phyloP scores from a whole-genome alignment of 2,888 invertebrate species.

The Drosophila hamatofila region DNA sequence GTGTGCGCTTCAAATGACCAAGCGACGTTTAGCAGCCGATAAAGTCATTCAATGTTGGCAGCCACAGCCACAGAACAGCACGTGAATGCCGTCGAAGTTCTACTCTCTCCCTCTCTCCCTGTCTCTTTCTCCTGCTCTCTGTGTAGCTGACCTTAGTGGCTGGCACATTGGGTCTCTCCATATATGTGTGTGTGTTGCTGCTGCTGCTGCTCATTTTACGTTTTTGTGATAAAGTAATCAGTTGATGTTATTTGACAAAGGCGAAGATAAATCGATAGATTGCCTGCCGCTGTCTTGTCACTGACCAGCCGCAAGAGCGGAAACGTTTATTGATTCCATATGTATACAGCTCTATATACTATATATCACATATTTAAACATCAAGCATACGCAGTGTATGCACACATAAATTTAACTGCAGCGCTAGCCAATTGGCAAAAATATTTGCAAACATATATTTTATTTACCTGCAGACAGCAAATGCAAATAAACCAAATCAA shows the following conservation, averaged over 20 bases:
- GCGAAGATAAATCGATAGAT: constrained; percentile 71
- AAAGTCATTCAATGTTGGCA: constrained; percentile 76
- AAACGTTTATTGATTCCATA: constrained; percentile 64
- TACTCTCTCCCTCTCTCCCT: constrained; percentile 1
- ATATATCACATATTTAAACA: constrained; percentile 1
- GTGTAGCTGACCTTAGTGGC: constrained; percentile 11
- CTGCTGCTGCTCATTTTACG: constrained; percentile 73
- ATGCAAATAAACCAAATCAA: constrained; percentile 48
- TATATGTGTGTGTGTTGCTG: constrained; percentile 30
- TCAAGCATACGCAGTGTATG: constrained; percentile 37
- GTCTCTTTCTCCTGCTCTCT: constrained; percentile 2
- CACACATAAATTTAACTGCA: not conserved
- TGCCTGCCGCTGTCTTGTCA: constrained; percentile 49
- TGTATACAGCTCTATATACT: not conserved
- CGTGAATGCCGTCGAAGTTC: constrained; percentile 64
- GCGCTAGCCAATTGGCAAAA: constrained; percentile 36
- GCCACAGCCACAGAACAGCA: constrained; percentile 61
- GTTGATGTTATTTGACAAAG: constrained; percentile 76
- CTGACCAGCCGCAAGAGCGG: constrained; percentile 60
- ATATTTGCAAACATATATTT: constrained; percentile 59
- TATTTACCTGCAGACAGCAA: constrained; percentile 54
- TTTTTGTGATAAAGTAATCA: constrained; percentile 80
- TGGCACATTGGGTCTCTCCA: not conserved
- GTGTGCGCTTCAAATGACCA: constrained; percentile 79
- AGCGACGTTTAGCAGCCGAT: constrained; percentile 80